These are phyloP conservation scores for Cyprinodon variegatus DNA, from an alignment of 2,113 vertebrate genomes.

Conservation along the genomic window DNA sequence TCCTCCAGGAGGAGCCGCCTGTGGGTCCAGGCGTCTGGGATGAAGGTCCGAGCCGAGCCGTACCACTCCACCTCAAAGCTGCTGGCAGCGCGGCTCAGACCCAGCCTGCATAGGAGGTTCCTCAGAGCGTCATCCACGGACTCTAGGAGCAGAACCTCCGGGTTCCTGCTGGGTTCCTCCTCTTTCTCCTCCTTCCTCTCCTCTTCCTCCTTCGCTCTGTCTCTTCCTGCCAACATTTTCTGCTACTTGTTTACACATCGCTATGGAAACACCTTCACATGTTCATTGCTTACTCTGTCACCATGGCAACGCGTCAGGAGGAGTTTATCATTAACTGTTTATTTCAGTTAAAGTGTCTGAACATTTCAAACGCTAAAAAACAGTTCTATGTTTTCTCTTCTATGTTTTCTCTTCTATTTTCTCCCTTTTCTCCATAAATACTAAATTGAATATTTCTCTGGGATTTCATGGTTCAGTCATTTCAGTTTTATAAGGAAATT, in stretches of 20 bases:
- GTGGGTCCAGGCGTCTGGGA: constrained; percentile 80
- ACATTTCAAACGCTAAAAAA: too few relatives aligned
- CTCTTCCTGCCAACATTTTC: constrained; percentile 8
- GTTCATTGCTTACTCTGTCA: neutral
- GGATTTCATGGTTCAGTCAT: neutral
- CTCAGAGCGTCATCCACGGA: constrained; percentile 88
- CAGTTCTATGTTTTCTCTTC: too few relatives aligned
- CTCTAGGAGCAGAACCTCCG: constrained; percentile 69
- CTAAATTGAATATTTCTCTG: too few relatives aligned
- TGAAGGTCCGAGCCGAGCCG: constrained; percentile 70
- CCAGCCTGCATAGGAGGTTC: constrained; percentile 86
- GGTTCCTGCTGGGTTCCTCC: constrained; percentile 13
- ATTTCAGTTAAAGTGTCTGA: too few relatives aligned
- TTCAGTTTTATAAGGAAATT: too few relatives aligned
- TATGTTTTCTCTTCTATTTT: too few relatives aligned
- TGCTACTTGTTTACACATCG: constrained; percentile 32
- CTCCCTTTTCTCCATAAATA: too few relatives aligned
- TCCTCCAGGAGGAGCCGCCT: constrained; percentile 81
- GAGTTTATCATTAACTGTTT: too few relatives aligned
- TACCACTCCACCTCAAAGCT: constrained; percentile 94
- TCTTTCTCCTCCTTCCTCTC: neutral
- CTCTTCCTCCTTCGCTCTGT: neutral
- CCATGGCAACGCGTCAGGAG: neutral
- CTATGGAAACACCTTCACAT: constrained; percentile 18
- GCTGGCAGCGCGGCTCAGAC: constrained; percentile 86